phyloP scores from a whole-genome alignment of 2,888 invertebrate species.

The Pteria penguin region DNA sequence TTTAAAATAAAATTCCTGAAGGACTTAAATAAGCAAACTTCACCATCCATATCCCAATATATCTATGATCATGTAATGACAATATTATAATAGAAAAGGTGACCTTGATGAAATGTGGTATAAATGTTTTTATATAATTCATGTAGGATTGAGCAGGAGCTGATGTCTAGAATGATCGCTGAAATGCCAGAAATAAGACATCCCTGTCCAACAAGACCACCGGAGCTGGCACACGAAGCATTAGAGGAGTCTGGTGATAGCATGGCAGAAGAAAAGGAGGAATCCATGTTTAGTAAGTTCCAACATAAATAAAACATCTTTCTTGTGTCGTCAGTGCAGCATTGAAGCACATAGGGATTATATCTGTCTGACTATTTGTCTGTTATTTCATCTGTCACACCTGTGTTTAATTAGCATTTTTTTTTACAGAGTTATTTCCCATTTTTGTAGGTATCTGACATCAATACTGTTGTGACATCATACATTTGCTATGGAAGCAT shows the following conservation, averaged over 20 bases:
- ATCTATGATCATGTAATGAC: no score
- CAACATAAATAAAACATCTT: background rate
- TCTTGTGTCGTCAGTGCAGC: no score
- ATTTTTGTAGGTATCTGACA: background rate
- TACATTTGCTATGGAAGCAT: background rate
- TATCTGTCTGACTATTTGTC: no score
- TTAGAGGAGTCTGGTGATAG: slow-evolving; percentile 60
- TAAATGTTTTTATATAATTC: no score
- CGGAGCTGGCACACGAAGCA: slow-evolving; percentile 54
- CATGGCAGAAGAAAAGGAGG: slow-evolving; percentile 59
- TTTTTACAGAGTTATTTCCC: background rate
- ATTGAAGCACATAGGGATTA: no score
- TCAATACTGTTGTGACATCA: background rate
- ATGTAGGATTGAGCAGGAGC: slow-evolving; percentile 78
- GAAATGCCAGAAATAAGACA: slow-evolving; percentile 61
- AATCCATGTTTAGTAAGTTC: slow-evolving; percentile 60
- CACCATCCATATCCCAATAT: no score
- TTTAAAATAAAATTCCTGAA: no score
- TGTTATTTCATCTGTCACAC: no score
- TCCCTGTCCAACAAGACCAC: slow-evolving; percentile 36
- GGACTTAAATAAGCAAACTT: no score
- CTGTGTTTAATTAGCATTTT: no score
- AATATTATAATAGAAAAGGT: no score
- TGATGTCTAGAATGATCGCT: slow-evolving; percentile 75
- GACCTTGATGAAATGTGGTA: no score